These are phyloP conservation scores for Ceratothoa steindachneri DNA, from an alignment of 2,888 invertebrate genomes.

Conservation along the genomic window DNA sequence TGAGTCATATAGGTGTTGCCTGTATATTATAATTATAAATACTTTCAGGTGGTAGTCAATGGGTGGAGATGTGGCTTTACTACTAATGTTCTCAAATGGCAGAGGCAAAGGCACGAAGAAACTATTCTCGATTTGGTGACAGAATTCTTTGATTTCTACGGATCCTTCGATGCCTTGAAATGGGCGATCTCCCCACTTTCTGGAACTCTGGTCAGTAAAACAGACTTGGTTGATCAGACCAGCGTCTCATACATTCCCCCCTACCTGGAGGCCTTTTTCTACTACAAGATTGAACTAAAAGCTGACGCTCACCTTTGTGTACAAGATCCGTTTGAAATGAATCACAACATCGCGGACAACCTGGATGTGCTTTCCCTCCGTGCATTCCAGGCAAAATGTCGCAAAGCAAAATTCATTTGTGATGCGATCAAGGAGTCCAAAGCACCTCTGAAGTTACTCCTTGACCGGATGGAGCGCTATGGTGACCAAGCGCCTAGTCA, in stretches of 20 bases:
- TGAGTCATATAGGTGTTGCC: neutral
- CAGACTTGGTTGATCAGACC: conserved; percentile 2
- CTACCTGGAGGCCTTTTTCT: conserved; percentile 19
- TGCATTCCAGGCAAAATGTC: conserved; percentile 34
- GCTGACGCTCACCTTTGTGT: conserved; percentile 29
- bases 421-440: neutral
- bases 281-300: conserved; percentile 10
- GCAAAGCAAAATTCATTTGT: neutral
- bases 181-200: conserved; percentile 34
- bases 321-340: conserved; percentile 45
- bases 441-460: no score
- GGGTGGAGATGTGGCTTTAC: conserved; percentile 39
- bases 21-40: neutral
- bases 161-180: conserved; percentile 11
- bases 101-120: conserved; percentile 3
- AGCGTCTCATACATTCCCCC: neutral
- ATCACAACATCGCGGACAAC: conserved; percentile 38
- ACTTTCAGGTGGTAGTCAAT: conserved; percentile 16
- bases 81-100: conserved; percentile 12
- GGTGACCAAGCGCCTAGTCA: no score
- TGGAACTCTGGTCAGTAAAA: conserved; percentile 21
- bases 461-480: no score
- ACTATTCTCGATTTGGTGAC: conserved; percentile 22
- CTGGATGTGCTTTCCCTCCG: conserved; percentile 16
- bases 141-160: conserved; percentile 36